phyloP scores from a whole-genome alignment of 2,888 invertebrate species.

The Ichneumon xanthorius region DNA sequence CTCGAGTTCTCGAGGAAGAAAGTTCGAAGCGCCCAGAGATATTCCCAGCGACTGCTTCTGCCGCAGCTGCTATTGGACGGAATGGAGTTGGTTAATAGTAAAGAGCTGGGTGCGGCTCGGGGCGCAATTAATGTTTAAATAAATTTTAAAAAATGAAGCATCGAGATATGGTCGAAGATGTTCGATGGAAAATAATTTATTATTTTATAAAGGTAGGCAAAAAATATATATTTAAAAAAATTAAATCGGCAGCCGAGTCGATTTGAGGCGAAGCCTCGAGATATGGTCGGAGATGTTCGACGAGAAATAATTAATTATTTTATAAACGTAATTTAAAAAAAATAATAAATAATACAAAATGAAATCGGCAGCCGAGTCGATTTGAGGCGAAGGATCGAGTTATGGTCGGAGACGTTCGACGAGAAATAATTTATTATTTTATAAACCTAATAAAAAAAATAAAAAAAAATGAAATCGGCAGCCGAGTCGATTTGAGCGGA shows the following conservation, averaged over 20 bases:
- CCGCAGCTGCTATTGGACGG: constrained; percentile 13
- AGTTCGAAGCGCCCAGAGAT: constrained; percentile 1
- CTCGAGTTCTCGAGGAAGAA: background rate
- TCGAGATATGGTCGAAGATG: background rate
- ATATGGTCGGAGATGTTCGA: constrained; percentile 17
- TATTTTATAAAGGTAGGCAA: constrained; percentile 24
- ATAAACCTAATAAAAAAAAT: constrained; percentile 14
- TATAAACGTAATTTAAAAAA: constrained; percentile 24
- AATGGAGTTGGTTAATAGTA: constrained; percentile 62
- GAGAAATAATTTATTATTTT: constrained; percentile 46
- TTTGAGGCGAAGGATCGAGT: constrained; percentile 19
- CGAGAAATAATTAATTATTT: constrained; percentile 45
- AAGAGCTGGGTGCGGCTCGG: constrained; percentile 54
- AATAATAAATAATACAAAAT: background rate
- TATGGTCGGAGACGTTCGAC: constrained; percentile 17
- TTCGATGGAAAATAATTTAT: constrained; percentile 45
- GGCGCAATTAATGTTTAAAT: constrained; percentile 71
- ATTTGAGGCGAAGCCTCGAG: constrained; percentile 16
- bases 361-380: constrained; percentile 22
- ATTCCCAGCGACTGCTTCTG: background rate
- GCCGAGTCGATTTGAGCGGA: constrained; percentile 43
- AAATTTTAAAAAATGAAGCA: constrained; percentile 39
- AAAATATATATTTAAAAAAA: constrained; percentile 6
- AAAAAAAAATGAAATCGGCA: background rate
- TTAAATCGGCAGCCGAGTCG: constrained; percentile 19